Conservation (phyloP, 2,113 vertebrate species). For the Chloropsis hardwickii region DNA sequence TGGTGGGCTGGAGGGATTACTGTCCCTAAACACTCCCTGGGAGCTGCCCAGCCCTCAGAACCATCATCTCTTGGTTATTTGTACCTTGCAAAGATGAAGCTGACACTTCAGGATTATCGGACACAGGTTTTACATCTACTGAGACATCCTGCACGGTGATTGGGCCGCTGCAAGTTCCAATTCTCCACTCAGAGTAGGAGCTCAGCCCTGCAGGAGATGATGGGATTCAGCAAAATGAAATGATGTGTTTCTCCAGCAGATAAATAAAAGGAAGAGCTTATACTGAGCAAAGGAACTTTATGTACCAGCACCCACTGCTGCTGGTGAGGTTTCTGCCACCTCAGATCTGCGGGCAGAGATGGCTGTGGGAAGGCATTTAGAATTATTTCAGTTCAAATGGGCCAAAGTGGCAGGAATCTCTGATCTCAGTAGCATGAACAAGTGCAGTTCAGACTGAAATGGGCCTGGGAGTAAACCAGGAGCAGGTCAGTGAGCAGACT, state of each 20-base stretch:
- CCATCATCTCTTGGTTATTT: neutral
- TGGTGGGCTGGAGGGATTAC: constrained; percentile 13
- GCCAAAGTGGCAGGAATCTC: neutral
- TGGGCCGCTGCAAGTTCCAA: neutral
- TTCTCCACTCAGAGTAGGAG: neutral
- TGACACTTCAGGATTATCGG: neutral
- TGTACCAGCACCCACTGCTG: accelerated
- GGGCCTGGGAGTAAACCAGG: neutral
- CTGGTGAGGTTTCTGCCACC: neutral
- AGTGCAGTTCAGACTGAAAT: neutral
- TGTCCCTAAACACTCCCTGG: neutral
- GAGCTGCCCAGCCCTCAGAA: neutral
- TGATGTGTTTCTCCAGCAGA: neutral
- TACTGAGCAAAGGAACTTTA: neutral
- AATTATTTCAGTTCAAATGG: neutral
- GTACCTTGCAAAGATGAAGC: neutral
- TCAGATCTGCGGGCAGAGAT: neutral
- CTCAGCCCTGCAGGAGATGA: neutral
- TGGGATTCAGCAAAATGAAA: neutral
- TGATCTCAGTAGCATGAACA: neutral
- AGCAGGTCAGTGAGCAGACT: neutral
- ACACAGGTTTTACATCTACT: neutral
- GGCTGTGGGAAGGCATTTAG: neutral
- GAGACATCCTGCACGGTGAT: neutral
- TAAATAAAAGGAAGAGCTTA: neutral